These are phyloP conservation scores for Marcusenius ussheri DNA, from an alignment of 2,113 vertebrate species.

Conservation along the genomic window DNA sequence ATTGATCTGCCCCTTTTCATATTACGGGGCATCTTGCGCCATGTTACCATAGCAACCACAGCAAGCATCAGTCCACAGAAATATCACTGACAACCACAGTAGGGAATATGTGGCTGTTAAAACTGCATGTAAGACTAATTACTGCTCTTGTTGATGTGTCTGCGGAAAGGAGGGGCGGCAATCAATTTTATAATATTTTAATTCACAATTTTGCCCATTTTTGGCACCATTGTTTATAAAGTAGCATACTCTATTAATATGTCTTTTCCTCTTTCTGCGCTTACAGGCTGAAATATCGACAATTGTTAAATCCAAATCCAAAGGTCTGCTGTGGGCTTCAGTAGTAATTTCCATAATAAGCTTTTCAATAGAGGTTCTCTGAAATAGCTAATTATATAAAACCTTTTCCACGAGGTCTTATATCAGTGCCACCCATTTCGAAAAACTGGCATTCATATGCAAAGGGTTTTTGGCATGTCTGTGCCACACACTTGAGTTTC, in stretches of 20 bases:
- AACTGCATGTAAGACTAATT: not conserved
- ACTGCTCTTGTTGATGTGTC: not conserved
- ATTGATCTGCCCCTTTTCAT: constrained; percentile 20
- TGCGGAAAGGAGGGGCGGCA: not conserved
- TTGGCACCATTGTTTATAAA: not conserved
- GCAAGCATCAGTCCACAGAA: constrained; percentile 17
- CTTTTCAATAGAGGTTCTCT: not conserved
- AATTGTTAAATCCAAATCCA: not conserved
- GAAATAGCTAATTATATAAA: not conserved
- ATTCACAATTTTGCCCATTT: not conserved
- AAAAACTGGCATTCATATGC: not conserved
- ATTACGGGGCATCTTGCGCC: constrained; percentile 23
- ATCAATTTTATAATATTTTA: not conserved
- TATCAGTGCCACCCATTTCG: not conserved
- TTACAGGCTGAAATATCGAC: not conserved
- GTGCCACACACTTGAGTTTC: not conserved
- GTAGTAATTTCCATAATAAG: constrained; percentile 1
- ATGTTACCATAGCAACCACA: constrained; percentile 32
- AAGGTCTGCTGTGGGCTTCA: not conserved
- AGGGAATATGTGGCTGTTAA: constrained; percentile 14
- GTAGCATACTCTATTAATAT: not conserved
- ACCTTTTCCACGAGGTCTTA: not conserved
- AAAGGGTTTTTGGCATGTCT: not conserved
- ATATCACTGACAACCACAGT: constrained; percentile 16
- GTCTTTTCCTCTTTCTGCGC: not conserved